Evolutionary conservation across 2,113 vertebrate genomes (phyloP).

Genomic region (Bombycilla garrulus): DNA sequence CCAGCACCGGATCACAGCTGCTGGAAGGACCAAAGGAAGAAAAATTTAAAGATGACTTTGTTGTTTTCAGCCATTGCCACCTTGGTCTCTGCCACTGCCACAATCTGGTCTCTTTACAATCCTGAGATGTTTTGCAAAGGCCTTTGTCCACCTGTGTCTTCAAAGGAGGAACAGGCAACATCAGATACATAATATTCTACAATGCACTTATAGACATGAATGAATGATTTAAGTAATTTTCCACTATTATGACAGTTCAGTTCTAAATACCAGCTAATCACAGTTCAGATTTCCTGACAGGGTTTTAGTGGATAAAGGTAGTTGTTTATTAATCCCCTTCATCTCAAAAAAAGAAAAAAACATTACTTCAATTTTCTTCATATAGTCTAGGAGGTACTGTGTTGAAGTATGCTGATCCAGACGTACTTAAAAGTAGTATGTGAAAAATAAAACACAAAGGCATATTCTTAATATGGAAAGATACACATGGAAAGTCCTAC

Average conservation of each 20-base stretch:
- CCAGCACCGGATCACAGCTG: background rate
- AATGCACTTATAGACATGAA: background rate
- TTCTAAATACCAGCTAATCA: background rate
- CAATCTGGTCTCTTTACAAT: background rate
- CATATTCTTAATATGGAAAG: background rate
- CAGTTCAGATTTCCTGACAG: background rate
- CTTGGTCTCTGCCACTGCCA: background rate
- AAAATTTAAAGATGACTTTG: background rate
- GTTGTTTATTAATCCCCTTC: background rate
- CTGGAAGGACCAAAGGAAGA: background rate
- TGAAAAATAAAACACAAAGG: background rate
- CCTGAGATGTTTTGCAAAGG: background rate
- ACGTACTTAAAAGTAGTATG: background rate
- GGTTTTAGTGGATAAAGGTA: background rate
- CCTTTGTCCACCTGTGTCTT: background rate
- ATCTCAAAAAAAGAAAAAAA: background rate
- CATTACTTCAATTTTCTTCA: background rate
- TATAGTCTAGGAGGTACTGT: background rate
- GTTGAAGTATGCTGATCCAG: background rate
- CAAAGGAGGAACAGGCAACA: background rate
- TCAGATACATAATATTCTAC: background rate
- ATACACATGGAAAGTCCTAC: background rate
- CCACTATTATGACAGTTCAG: background rate
- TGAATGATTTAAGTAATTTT: background rate
- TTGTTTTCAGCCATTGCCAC: background rate